These are phyloP conservation scores for Saimiri boliviensis DNA, from an alignment of 2,113 vertebrate species.

Conservation along the genomic window DNA sequence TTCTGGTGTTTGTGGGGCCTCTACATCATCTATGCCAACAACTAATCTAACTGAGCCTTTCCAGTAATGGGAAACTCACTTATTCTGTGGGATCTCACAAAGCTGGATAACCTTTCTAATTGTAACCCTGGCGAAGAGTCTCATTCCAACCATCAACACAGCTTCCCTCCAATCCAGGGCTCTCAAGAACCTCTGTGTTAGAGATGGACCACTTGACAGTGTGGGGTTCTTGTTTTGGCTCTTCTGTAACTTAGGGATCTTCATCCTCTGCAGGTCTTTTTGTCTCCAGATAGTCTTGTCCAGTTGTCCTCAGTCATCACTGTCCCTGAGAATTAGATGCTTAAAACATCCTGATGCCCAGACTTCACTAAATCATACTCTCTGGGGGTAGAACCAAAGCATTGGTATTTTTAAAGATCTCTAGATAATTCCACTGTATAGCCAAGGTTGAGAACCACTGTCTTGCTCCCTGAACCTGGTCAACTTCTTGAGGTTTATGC, in stretches of 20 bases:
- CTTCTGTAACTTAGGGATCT: not conserved
- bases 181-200: not conserved
- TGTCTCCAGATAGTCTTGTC: not conserved
- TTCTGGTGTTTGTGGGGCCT: not conserved
- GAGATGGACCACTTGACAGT: not conserved
- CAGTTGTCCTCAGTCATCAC: not conserved
- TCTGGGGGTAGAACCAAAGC: not conserved
- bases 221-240: not conserved
- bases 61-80: not conserved
- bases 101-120: not conserved
- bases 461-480: not conserved
- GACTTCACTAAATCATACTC: not conserved
- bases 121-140: not conserved
- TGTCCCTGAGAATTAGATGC: not conserved
- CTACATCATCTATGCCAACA: not conserved
- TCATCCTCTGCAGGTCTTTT: not conserved
- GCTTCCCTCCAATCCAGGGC: not conserved
- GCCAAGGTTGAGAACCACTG: not conserved
- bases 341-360: not conserved
- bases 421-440: too few species aligned
- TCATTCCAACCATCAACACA: not conserved
- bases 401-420: not conserved
- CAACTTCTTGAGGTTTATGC: not conserved
- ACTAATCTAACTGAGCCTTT: not conserved
- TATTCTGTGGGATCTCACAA: not conserved